Evolutionary conservation across 2,113 vertebrate genomes (phyloP).

Genomic region (Oreochromis niloticus): DNA sequence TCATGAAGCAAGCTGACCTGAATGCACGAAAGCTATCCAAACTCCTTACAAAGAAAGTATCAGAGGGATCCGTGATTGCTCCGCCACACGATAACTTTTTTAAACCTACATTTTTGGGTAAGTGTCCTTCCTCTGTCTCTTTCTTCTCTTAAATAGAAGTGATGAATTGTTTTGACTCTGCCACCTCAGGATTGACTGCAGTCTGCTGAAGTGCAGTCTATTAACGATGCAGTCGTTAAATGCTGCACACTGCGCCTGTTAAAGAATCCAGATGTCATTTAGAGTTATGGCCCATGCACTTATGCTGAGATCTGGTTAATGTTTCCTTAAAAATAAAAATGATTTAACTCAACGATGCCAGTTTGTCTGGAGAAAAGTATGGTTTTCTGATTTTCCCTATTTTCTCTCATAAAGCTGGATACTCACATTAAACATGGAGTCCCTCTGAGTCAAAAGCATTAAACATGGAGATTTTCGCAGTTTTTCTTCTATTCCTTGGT

Average conservation of each 20-base stretch:
- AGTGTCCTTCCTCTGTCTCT: not conserved
- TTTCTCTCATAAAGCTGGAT: not conserved
- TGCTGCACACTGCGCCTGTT: not conserved
- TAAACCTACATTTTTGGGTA: not conserved
- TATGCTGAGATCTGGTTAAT: not conserved
- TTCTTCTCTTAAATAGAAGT: not conserved
- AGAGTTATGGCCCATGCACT: not conserved
- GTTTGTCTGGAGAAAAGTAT: not conserved
- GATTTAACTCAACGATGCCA: not conserved
- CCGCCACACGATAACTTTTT: not conserved
- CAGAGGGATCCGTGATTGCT: not conserved
- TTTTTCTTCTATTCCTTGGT: not conserved
- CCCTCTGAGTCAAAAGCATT: not conserved
- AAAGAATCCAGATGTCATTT: not conserved
- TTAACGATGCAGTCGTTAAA: conserved; percentile 3
- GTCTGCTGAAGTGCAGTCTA: not conserved
- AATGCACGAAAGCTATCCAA: not conserved
- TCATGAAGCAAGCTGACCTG: conserved; percentile 25
- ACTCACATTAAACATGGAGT: not conserved
- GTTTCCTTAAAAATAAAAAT: not conserved
- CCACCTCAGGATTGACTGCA: not conserved
- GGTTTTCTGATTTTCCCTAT: not conserved
- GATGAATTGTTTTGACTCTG: not conserved
- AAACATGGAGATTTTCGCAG: not conserved
- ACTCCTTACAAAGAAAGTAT: not conserved